Conservation (phyloP, 2,113 vertebrate species). For the Himantopus leucocephalus region DNA sequence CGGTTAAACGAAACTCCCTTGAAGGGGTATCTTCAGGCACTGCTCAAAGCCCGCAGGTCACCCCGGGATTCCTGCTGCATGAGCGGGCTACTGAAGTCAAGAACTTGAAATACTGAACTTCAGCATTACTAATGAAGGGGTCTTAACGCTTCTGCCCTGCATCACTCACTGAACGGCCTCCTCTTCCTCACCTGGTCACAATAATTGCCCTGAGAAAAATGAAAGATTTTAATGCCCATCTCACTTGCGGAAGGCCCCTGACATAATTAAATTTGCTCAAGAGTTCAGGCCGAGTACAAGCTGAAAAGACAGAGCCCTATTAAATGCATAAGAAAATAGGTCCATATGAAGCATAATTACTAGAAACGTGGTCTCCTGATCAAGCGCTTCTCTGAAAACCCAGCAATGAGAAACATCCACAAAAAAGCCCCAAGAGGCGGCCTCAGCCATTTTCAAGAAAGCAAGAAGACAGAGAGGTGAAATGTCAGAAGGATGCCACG, state of each 20-base stretch:
- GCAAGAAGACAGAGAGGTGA: not conserved
- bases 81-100: not conserved
- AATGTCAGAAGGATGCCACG: not conserved
- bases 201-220: constrained; percentile 27
- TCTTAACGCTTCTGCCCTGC: not conserved
- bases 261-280: not conserved
- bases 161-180: not conserved
- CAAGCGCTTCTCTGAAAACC: not conserved
- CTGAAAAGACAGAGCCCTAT: constrained; percentile 1
- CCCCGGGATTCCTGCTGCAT: not conserved
- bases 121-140: not conserved
- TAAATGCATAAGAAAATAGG: constrained; percentile 43
- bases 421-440: not conserved
- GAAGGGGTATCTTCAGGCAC: constrained; percentile 2
- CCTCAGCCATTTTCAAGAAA: not conserved
- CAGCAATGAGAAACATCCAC: not conserved
- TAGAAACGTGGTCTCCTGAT: not conserved
- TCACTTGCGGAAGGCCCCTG: not conserved
- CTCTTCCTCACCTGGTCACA: constrained; percentile 31
- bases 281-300: constrained; percentile 4
- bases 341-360: not conserved
- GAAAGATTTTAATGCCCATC: constrained; percentile 9
- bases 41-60: not conserved
- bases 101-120: not conserved
- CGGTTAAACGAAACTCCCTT: constrained; percentile 11